These are phyloP conservation scores for Parotia lawesii DNA, from an alignment of 2,113 vertebrate genomes.

Conservation along the genomic window DNA sequence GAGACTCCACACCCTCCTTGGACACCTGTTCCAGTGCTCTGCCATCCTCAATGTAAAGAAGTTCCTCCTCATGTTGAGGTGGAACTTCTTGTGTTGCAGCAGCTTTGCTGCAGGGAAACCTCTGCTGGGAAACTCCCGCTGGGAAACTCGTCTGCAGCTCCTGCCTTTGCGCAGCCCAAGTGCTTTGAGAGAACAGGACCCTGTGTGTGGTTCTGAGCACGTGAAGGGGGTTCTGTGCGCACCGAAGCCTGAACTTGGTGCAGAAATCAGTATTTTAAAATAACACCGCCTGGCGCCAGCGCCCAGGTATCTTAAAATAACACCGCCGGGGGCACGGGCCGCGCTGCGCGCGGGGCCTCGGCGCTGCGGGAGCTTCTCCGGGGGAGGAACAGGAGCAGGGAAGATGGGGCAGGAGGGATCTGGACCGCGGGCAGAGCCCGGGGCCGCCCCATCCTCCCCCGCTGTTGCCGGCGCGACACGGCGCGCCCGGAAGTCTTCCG, in stretches of 20 bases:
- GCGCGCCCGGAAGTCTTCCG: neutral
- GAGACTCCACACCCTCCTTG: neutral
- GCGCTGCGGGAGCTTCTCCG: neutral
- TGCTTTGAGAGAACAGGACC: neutral
- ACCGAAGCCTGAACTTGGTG: neutral
- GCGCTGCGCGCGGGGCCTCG: neutral
- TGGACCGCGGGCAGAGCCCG: fast-evolving
- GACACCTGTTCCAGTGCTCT: neutral
- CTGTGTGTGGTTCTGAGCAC: neutral
- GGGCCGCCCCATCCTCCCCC: neutral
- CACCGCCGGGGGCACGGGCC: fast-evolving
- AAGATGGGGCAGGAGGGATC: neutral
- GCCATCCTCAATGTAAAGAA: neutral
- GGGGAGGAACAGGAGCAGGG: neutral
- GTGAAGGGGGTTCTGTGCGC: fast-evolving
- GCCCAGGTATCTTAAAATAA: neutral
- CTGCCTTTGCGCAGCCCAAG: neutral
- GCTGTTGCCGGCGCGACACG: neutral
- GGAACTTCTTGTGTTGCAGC: neutral
- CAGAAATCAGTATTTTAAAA: neutral
- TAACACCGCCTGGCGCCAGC: fast-evolving
- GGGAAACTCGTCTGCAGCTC: no score
- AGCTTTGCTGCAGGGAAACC: neutral
- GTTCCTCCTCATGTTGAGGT: no score
- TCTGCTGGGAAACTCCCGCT: neutral